Percentiles rank a stretch among this genome's conserved stretches.
phyloP scores from a whole-genome alignment of 1,140 invertebrate species.

The Aphelenchoides besseyi region DNA sequence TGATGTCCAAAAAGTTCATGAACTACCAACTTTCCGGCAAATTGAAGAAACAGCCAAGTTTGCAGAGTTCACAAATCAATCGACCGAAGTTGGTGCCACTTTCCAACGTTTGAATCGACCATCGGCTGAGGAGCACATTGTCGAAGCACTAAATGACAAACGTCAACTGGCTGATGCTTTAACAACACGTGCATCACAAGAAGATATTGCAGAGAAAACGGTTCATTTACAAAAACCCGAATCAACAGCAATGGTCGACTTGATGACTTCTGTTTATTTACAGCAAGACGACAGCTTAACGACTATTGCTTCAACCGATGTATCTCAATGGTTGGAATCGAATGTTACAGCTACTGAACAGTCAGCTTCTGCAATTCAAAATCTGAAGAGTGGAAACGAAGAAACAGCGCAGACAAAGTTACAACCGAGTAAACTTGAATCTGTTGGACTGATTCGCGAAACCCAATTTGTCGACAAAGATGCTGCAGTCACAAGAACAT shows the following conservation, averaged over 20 bases:
- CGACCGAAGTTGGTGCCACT: slow-evolving; percentile 12
- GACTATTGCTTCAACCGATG: slow-evolving; percentile 25
- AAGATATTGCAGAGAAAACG: background rate
- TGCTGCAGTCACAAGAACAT: background rate
- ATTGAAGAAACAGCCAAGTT: slow-evolving; percentile 7
- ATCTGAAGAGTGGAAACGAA: slow-evolving; percentile 12
- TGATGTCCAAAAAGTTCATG: too few species aligned
- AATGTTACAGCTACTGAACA: slow-evolving; percentile 4
- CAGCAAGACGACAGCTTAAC: background rate
- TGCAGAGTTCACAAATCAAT: slow-evolving; percentile 18
- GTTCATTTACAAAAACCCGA: slow-evolving; percentile 9
- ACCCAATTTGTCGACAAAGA: background rate
- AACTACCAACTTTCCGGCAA: background rate
- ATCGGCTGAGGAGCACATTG: background rate
- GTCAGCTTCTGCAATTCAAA: background rate
- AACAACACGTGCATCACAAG: background rate
- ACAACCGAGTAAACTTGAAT: background rate
- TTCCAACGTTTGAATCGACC: slow-evolving; percentile 11
- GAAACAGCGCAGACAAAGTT: background rate
- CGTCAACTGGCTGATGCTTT: background rate
- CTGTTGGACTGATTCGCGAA: slow-evolving; percentile 1
- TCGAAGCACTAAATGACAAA: background rate
- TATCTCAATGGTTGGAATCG: slow-evolving; percentile 25
- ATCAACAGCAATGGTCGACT: background rate
- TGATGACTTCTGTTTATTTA: slow-evolving; percentile 14